Base-by-base conservation (phyloP, 2,888 invertebrate genomes). In the Dorcus hopei region DNA sequence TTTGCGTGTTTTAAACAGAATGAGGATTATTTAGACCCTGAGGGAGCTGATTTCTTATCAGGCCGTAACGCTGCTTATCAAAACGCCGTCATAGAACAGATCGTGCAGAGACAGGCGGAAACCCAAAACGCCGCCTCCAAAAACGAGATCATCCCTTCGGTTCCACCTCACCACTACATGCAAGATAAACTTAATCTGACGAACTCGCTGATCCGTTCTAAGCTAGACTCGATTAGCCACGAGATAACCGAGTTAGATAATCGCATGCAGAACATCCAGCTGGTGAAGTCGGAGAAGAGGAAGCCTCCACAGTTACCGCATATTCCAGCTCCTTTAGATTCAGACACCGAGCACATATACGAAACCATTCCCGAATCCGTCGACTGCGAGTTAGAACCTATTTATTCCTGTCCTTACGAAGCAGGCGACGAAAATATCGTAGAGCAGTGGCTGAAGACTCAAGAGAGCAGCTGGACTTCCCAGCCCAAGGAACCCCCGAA, bases 391-490 rank as follows among this genome's bases (percentile, higher is more conserved):
- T 71, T 79, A 2, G 86, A 87, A 65, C 86, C 86, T 1, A 81
- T 86, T 50, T 86, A 86, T 67, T 86, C 85, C 47, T 83, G 83
- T 39, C 86, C 86, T 1, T 86, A 86, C 70, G 85, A 85, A 66
- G 76, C 72, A 69, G 55, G 76, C 5, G 72, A 74, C 16, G 72
- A 72, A 50, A 74, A 68, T 54, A 69, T 74, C 54, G 70, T 75
- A 6, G 73, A 74, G 57, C 72, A 75, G 52, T 75, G 75, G 75
- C 58, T 75, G 8, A 73, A 72, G 62, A 61, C 68, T 5, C 74
- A 74, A 56, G 65, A 64, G 38, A 59, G 58, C 43, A 61, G 61
- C 16, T 67, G 68, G 67, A 59, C 49, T 39, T 42, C 54, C 9
- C 59, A 65, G 23, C 56, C 54, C 33, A 61, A 59, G 11, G 53